Conservation (phyloP, 2,888 invertebrate species). For the Nebria salina region DNA sequence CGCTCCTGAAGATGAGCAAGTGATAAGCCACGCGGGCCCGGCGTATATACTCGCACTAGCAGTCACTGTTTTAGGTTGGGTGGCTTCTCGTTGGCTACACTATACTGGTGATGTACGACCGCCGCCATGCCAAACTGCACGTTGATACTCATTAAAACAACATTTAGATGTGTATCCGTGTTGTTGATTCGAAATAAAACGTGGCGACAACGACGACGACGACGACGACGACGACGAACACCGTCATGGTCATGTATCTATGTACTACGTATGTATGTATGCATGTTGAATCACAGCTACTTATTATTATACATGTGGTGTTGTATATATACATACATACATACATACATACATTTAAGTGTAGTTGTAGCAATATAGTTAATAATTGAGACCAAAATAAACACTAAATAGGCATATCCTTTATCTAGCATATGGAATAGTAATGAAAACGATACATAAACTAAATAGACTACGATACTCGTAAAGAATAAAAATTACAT, state of each 20-base stretch:
- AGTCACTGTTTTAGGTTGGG: neutral
- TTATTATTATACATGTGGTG: too few species aligned
- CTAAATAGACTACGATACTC: neutral
- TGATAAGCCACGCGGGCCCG: conserved; percentile 23
- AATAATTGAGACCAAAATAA: neutral
- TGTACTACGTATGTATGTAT: neutral
- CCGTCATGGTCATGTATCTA: neutral
- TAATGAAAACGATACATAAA: neutral
- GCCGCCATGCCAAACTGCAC: conserved; percentile 13
- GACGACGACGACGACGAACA: neutral
- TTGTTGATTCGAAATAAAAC: conserved; percentile 26
- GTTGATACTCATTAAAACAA: conserved; percentile 28
- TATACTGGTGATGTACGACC: conserved; percentile 4
- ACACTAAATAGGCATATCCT: neutral
- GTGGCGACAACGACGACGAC: neutral
- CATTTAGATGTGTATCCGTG: conserved; percentile 26
- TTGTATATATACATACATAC: too few species aligned
- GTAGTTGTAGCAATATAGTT: too few species aligned
- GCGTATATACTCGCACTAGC: neutral
- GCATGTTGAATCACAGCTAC: neutral
- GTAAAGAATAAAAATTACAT: neutral
- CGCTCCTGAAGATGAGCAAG: conserved; percentile 19
- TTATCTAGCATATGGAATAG: neutral
- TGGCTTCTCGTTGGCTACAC: neutral
- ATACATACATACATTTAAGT: neutral